These are phyloP conservation scores for Eupithecia vulgata DNA, from an alignment of 2,888 invertebrate genomes.

Conservation along the genomic window DNA sequence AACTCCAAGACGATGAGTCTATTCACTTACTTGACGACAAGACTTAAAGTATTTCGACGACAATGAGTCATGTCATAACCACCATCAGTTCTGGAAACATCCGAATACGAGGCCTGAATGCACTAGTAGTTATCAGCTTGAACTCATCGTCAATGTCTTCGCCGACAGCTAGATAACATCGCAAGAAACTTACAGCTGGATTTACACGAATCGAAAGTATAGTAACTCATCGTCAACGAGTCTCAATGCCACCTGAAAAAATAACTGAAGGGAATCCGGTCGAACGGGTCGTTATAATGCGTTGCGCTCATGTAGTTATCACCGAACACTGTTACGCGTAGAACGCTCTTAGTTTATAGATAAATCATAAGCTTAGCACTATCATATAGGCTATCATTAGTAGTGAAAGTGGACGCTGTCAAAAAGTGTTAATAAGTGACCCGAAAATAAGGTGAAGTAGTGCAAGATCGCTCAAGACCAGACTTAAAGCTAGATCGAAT, in stretches of 20 bases:
- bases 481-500: neutral
- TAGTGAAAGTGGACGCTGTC: slow-evolving; percentile 14
- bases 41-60: neutral
- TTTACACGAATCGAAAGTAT: neutral
- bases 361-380: slow-evolving; percentile 12
- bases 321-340: slow-evolving; percentile 19
- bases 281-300: slow-evolving; percentile 8
- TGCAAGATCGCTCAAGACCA: neutral
- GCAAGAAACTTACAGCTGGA: neutral
- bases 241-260: neutral
- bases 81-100: neutral
- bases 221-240: slow-evolving; percentile 6
- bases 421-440: slow-evolving; percentile 1
- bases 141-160: neutral
- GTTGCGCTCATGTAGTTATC: slow-evolving; percentile 19
- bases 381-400: slow-evolving; percentile 11
- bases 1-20: slow-evolving; percentile 1
- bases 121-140: slow-evolving; percentile 1
- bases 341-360: neutral
- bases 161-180: neutral
- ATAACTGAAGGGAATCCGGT: neutral
- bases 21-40: neutral
- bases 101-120: slow-evolving; percentile 7
- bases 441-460: neutral
- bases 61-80: neutral